Evolutionary conservation across 2,888 invertebrate species (phyloP), one percentile per base, ranked within the genome.

Genomic region (Lutraria lutraria): DNA sequence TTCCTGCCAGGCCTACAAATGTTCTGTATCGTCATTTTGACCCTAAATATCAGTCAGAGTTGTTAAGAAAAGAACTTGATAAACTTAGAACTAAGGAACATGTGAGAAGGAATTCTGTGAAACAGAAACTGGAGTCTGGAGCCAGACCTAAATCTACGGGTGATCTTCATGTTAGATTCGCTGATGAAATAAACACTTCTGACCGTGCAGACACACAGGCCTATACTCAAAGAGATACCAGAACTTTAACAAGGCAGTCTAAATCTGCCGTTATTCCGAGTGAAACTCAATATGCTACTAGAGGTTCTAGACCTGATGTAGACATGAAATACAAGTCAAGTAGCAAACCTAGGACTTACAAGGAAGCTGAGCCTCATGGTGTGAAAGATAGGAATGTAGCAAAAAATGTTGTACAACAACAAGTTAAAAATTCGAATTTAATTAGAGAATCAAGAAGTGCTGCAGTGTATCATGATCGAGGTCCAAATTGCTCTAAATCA

Each of bases 71-170:
- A 68, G 92, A 92, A 56, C 81, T 92, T 34, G 85, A 88, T 43
- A 86, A 82, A n/a, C 79, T 92, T n/a, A 63, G 92, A 82, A 90
- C 85, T 29, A 88, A 87, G 16, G 87, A 90, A 83, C 88, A 90
- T 90, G 92, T 92, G 10, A 68, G 88, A n/a, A 89, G 82, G 81
- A 90, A 87, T 72, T 90, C 89, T 13, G 87, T 92, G 15, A 88
- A 54, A 89, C 90, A 88, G 80, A 79, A 88, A 54, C 60, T 91
- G 15, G 86, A 84, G n/a, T 85, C 81, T 81, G 81, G 43, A 16
- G 56, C 81, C 3, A 85, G 87, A 54, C 80, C 60, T n/a, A 88
- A 83, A 43, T 79, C 87, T 56, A 76, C 80, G 10, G 63, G 87
- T 60, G 87, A 88, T 29, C 79, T 83, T 29, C 87, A 88, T 84